These are phyloP conservation scores for Chromoteleia sp. DNA, from an alignment of 2,888 invertebrate genomes.

Conservation along the genomic window DNA sequence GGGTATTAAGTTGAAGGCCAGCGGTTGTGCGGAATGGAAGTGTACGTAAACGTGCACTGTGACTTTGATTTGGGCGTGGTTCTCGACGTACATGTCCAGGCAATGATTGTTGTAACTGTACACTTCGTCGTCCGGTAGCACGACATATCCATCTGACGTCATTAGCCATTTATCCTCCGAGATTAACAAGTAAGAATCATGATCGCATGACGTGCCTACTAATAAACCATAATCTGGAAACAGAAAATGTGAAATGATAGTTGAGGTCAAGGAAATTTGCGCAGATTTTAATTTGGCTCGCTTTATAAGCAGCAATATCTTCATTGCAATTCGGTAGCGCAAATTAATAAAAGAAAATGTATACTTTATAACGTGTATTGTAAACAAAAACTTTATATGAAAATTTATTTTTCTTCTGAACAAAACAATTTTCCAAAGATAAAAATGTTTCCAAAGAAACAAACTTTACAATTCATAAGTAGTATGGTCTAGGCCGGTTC, in stretches of 20 bases:
- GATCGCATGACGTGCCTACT: slow-evolving; percentile 74
- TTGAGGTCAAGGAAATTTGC: not conserved
- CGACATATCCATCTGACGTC: slow-evolving; percentile 75
- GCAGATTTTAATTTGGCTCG: too few relatives aligned
- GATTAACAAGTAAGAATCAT: slow-evolving; percentile 70
- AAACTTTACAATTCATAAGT: too few relatives aligned
- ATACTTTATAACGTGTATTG: too few relatives aligned
- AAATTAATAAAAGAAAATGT: too few relatives aligned
- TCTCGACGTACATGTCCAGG: slow-evolving; percentile 75
- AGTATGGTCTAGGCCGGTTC: too few relatives aligned
- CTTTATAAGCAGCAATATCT: too few relatives aligned
- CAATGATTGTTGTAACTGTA: slow-evolving; percentile 78
- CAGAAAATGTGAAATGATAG: slow-evolving; percentile 26
- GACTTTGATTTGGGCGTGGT: slow-evolving; percentile 15
- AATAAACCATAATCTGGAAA: slow-evolving; percentile 78
- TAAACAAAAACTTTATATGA: too few relatives aligned
- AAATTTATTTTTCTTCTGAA: too few relatives aligned
- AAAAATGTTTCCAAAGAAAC: too few relatives aligned
- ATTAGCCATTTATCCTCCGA: slow-evolving; percentile 75
- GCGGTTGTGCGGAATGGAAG: slow-evolving; percentile 13
- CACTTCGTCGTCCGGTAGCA: slow-evolving; percentile 56
- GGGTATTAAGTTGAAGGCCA: slow-evolving; percentile 45
- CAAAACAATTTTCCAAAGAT: too few relatives aligned
- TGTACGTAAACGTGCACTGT: slow-evolving; percentile 33
- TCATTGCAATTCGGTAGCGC: too few relatives aligned